Percentiles rank a stretch among this genome's conserved stretches.
phyloP scores from a whole-genome alignment of 2,888 invertebrate genomes.

The Dicycla oo region DNA sequence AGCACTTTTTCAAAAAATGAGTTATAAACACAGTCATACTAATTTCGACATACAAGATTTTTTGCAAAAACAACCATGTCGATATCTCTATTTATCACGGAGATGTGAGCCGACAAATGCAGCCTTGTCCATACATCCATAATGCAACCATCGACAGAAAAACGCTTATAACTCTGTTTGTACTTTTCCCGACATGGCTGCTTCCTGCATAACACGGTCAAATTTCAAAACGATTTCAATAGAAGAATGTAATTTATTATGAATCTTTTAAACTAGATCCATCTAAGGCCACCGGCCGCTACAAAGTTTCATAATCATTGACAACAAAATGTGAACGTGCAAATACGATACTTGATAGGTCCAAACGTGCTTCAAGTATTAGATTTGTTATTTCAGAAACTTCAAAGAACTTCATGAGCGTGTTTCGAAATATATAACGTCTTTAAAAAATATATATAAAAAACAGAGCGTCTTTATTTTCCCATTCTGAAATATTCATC shows the following conservation, averaged over 20 bases:
- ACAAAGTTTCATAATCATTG: conserved; percentile 53
- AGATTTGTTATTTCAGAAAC: conserved; percentile 19
- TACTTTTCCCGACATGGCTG: too few relatives aligned
- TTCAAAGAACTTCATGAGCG: conserved; percentile 31
- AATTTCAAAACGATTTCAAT: conserved; percentile 41
- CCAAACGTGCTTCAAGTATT: conserved; percentile 25
- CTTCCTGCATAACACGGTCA: too few relatives aligned
- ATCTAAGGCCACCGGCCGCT: conserved; percentile 54
- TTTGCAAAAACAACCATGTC: too few relatives aligned
- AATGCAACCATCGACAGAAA: too few relatives aligned
- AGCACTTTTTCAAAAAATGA: too few relatives aligned
- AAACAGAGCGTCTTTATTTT: not conserved
- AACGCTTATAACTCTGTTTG: too few relatives aligned
- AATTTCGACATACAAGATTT: too few relatives aligned
- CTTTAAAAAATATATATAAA: not conserved
- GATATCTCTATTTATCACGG: too few relatives aligned
- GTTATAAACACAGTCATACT: too few relatives aligned
- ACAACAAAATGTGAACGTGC: conserved; percentile 44
- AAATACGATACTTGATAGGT: conserved; percentile 45
- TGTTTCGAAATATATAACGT: not conserved
- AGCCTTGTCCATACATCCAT: too few relatives aligned
- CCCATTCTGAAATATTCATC: not conserved
- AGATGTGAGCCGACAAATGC: too few relatives aligned
- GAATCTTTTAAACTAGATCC: conserved; percentile 52
- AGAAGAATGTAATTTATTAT: conserved; percentile 49